Evolutionary conservation across 2,113 vertebrate genomes (phyloP).

Genomic region (Gambusia affinis): DNA sequence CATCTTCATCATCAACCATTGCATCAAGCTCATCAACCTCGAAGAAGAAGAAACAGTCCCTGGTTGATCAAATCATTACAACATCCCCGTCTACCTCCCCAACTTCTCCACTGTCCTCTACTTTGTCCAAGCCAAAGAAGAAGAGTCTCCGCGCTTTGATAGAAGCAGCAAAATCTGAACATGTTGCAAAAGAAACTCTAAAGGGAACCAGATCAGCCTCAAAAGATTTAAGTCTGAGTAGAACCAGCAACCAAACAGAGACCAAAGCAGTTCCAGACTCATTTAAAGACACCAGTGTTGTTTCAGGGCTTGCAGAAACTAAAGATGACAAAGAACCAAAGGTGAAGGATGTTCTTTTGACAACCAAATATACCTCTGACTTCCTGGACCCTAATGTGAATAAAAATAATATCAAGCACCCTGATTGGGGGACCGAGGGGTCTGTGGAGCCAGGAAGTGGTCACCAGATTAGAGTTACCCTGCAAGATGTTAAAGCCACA

Average conservation of each 20-base stretch:
- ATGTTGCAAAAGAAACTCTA: not conserved
- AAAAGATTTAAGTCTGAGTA: not conserved
- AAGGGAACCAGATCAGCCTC: constrained; percentile 6
- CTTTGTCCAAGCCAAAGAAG: constrained; percentile 40
- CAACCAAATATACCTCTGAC: not conserved
- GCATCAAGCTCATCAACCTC: constrained; percentile 1
- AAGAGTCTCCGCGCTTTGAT: constrained; percentile 33
- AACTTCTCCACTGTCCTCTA: not conserved
- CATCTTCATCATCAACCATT: not conserved
- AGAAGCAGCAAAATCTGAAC: constrained; percentile 40
- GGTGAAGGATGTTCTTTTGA: not conserved
- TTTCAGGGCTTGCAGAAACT: not conserved
- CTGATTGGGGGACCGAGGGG: not conserved
- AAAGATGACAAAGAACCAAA: constrained; percentile 20
- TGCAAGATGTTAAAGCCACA: constrained; percentile 48
- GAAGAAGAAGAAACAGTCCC: constrained; percentile 47
- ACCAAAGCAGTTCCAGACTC: constrained; percentile 6
- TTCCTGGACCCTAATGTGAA: not conserved
- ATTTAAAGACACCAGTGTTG: not conserved
- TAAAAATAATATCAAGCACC: not conserved
- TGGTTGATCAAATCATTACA: constrained; percentile 30
- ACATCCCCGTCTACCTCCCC: not conserved
- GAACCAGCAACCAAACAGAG: not conserved
- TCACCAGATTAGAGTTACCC: constrained; percentile 30
- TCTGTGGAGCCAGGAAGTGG: constrained; percentile 5